A percentile compares a stretch with the other conserved stretches of the same genome.
phyloP scores from a whole-genome alignment of 2,888 invertebrate species.

The Drosophila cognata region DNA sequence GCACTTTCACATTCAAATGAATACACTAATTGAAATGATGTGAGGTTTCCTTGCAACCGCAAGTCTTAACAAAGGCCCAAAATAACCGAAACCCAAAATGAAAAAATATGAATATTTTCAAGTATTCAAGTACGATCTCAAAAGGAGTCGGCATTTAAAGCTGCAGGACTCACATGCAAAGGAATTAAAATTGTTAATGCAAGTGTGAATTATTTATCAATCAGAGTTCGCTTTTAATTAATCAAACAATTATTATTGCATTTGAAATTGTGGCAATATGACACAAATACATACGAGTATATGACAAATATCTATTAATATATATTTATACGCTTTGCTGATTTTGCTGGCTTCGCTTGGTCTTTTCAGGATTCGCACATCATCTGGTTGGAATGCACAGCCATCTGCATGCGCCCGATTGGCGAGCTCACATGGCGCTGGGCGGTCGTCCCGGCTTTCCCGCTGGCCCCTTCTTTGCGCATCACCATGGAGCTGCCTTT shows the following conservation, averaged over 20 bases:
- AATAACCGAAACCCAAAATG: not conserved
- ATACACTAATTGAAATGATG: not conserved
- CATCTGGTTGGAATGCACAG: conserved; percentile 90
- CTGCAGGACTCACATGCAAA: not conserved
- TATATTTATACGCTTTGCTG: not conserved
- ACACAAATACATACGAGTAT: too few relatives aligned
- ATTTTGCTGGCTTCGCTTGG: not conserved
- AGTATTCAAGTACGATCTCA: not conserved
- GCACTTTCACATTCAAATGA: not conserved
- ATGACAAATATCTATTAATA: too few relatives aligned
- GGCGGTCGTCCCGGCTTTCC: conserved; percentile 82
- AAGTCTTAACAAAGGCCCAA: not conserved
- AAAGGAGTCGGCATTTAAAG: not conserved
- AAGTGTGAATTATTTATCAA: not conserved
- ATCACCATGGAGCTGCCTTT: conserved; percentile 86
- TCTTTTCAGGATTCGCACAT: conserved; percentile 89
- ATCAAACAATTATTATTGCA: not conserved
- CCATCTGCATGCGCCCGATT: conserved; percentile 88
- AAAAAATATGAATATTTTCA: not conserved
- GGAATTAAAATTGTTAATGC: not conserved
- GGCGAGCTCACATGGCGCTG: conserved; percentile 85
- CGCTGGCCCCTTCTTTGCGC: conserved; percentile 85
- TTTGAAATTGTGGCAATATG: too few relatives aligned
- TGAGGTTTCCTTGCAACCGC: not conserved
- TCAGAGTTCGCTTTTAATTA: not conserved